Conservation (phyloP, 2,888 invertebrate species). For the Drosophila buzzatii region DNA sequence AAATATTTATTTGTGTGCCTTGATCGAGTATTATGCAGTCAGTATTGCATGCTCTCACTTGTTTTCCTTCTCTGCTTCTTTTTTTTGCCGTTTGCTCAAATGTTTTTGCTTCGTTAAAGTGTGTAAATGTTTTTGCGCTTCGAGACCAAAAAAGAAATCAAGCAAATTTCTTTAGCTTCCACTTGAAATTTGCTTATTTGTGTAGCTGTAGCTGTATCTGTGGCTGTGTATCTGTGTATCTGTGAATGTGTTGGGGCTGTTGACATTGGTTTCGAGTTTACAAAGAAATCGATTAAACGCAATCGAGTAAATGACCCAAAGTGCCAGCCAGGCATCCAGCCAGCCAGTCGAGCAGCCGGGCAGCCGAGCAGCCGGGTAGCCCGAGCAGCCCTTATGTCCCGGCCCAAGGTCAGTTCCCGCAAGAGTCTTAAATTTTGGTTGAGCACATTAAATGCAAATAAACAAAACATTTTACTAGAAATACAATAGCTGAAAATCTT, state of each 20-base stretch:
- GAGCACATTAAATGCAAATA: slow-evolving; percentile 25
- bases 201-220: slow-evolving; percentile 31
- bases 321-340: slow-evolving; percentile 23
- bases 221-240: slow-evolving; percentile 21
- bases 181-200: slow-evolving; percentile 65
- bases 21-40: background rate
- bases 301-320: slow-evolving; percentile 82
- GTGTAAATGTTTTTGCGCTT: slow-evolving; percentile 76
- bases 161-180: slow-evolving; percentile 57
- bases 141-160: slow-evolving; percentile 39
- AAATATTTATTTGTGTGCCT: too few species aligned
- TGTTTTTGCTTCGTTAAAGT: slow-evolving; percentile 78
- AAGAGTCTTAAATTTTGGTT: slow-evolving; percentile 27
- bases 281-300: slow-evolving; percentile 84
- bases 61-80: slow-evolving; percentile 32
- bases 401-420: slow-evolving; percentile 62
- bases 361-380: background rate
- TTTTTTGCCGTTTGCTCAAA: slow-evolving; percentile 53
- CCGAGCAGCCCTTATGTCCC: slow-evolving; percentile 6
- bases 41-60: background rate
- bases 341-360: background rate
- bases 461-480: slow-evolving; percentile 35
- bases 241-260: slow-evolving; percentile 71
- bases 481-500: slow-evolving; percentile 13
- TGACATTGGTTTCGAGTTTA: slow-evolving; percentile 84